Base-by-base conservation (phyloP, 2,797 vertebrate species). In the Sebastes kiyomatsui region DNA sequence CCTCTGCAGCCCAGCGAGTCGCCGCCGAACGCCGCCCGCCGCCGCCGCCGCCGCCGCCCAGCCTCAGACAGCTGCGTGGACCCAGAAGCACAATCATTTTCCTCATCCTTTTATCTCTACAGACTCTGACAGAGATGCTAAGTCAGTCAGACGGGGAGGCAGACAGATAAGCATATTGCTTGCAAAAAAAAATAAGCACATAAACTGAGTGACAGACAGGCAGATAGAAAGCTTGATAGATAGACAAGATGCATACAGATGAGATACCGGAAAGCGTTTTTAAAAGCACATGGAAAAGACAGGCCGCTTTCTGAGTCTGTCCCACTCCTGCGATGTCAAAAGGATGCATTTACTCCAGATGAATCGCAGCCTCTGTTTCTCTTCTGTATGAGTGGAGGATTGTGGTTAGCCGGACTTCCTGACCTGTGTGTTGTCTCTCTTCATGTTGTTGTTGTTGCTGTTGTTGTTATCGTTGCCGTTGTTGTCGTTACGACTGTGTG, bases 21-120 rank as follows among this genome's bases (percentile, higher is more conserved):
- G 7, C 75, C 85, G 38, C 30, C 72, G 35, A 42, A 42, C 5
- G 70, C 77, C 72, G n/a, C n/a, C 25, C 25, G 3, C 25, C 27
- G 27, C 27, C 77, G 7, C 75, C 87, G 33, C 81, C 38, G 38
- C 60, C 72, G 35, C 79, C 84, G 38, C 80, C 56, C 33, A 25
- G 83, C 87, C 78, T 81, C 82, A 66, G 83, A 80, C 4, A 74
- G 80, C 85, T 78, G 88, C 12, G 80, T 83, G 90, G 87, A 90
- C 82, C 71, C 73, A 93, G 89, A 95, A 95, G 94, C 94, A 94
- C 94, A 95, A 94, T 88, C 79, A 78, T 79, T 75, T 83, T 73
- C 80, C 65, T 85, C 79, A 60, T 88, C 84, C 35, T 82, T 83
- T 81, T 65, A 80, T 89, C 87, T 81, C 66, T 64, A 52, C 49